Percentiles rank a stretch among this genome's conserved stretches.
phyloP scores from a whole-genome alignment of 35 echinoderm and acorn worm species.

The Eucidaris tribuloides region DNA sequence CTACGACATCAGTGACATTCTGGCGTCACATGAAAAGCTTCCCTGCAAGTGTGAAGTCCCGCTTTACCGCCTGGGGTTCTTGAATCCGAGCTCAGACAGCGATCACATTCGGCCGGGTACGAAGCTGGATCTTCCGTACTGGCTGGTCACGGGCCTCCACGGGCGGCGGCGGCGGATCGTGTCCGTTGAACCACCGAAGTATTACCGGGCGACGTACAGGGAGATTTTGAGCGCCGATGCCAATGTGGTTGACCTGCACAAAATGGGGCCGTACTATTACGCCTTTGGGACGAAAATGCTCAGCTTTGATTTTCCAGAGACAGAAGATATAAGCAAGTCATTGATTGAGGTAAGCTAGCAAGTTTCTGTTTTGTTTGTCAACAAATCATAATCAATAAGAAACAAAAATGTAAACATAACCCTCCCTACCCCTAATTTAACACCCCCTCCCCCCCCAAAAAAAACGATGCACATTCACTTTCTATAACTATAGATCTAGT shows the following conservation, averaged over 20 bases:
- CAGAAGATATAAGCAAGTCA: slow-evolving; percentile 65
- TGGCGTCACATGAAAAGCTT: slow-evolving; percentile 93
- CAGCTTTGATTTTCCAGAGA: slow-evolving; percentile 77
- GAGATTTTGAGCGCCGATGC: slow-evolving; percentile 93
- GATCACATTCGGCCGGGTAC: slow-evolving; percentile 77
- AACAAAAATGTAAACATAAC: not conserved
- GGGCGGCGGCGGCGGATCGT: slow-evolving; percentile 76
- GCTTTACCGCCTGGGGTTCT: slow-evolving; percentile 72
- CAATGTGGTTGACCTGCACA: slow-evolving; percentile 90
- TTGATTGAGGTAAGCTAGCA: slow-evolving; percentile 74
- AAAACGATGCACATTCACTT: too few species aligned
- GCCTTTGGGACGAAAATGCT: slow-evolving; percentile 94
- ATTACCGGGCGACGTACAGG: slow-evolving; percentile 53
- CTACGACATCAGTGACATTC: slow-evolving; percentile 91
- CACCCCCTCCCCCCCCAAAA: too few species aligned
- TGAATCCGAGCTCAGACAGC: slow-evolving; percentile 73
- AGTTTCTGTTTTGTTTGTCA: not conserved
- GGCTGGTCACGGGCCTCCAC: slow-evolving; percentile 73
- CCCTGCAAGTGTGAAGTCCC: slow-evolving; percentile 76
- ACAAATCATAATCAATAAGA: not conserved
- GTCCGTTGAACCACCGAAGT: slow-evolving; percentile 75
- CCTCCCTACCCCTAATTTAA: too few species aligned
- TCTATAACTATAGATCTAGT: too few species aligned
- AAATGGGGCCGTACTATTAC: slow-evolving; percentile 90
- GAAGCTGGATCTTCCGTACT: slow-evolving; percentile 91